Evolutionary conservation across 2,113 vertebrate species (phyloP).

Genomic region (Perca flavescens): DNA sequence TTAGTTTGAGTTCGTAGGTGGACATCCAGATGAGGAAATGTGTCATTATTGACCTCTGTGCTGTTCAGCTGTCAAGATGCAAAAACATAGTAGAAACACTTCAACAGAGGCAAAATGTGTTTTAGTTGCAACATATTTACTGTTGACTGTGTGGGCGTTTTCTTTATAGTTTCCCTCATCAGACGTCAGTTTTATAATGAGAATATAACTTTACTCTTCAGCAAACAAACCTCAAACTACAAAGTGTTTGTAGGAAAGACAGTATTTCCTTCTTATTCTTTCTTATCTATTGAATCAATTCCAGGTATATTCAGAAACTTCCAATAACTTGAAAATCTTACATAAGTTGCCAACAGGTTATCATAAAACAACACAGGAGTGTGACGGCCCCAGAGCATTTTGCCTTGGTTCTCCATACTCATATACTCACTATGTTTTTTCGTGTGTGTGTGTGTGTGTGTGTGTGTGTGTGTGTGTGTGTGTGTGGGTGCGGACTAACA

Average conservation of each 20-base stretch:
- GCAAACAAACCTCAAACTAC: background rate
- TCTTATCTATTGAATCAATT: no score
- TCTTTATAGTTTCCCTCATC: background rate
- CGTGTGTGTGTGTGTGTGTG: no score
- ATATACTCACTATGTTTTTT: no score
- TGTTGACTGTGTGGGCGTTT: background rate
- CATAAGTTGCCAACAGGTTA: no score
- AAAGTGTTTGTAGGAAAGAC: background rate
- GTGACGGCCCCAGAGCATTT: no score
- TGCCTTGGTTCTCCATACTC: no score
- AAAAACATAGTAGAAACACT: background rate
- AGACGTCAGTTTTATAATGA: background rate
- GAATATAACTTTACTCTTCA: background rate
- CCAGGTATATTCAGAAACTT: no score
- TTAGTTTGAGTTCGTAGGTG: slow-evolving; percentile 7
- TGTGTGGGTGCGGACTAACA: no score
- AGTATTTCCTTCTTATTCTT: background rate
- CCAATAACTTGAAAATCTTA: no score
- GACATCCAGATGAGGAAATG: background rate
- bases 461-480: no score
- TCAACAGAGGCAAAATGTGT: background rate
- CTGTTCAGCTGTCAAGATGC: background rate
- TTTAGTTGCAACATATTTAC: background rate
- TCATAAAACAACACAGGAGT: no score
- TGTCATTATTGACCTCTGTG: background rate